Percentiles rank a stretch among this genome's conserved stretches.
Evolutionary conservation across 2,888 invertebrate genomes (phyloP).

Genomic region (Phyto melanocephala): DNA sequence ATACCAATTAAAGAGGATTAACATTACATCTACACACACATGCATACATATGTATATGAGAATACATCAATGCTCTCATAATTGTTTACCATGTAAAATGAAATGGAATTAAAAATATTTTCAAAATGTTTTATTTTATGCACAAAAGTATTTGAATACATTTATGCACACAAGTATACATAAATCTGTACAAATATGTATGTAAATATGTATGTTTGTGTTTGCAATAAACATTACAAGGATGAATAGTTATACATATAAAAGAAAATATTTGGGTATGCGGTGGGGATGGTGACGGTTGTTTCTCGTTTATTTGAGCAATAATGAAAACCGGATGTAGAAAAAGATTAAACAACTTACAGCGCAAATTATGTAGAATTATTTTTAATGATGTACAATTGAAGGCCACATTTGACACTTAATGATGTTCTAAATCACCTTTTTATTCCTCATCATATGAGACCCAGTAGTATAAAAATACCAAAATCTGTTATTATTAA

Average conservation of each 20-base stretch:
- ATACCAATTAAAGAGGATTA: constrained; percentile 66
- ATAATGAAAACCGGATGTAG: neutral
- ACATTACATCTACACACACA: too few species aligned
- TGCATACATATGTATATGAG: too few species aligned
- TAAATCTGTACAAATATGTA: neutral
- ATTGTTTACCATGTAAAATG: too few species aligned
- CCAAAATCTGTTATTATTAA: neutral
- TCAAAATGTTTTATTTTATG: neutral
- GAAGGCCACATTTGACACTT: constrained; percentile 24
- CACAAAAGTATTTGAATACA: neutral
- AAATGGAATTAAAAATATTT: constrained; percentile 7
- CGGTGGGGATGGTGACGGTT: too few species aligned
- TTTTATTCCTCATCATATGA: neutral
- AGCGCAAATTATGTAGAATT: constrained; percentile 56
- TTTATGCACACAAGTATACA: neutral
- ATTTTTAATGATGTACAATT: constrained; percentile 62
- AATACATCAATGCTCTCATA: too few species aligned
- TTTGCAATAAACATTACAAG: neutral
- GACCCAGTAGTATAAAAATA: neutral
- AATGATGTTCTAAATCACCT: constrained; percentile 24
- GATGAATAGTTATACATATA: neutral
- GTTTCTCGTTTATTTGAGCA: too few species aligned
- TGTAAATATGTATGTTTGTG: neutral
- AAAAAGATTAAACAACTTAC: neutral
- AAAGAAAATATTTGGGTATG: too few species aligned